phyloP scores from a whole-genome alignment of 2,888 invertebrate genomes.

The Resseliella maxima region DNA sequence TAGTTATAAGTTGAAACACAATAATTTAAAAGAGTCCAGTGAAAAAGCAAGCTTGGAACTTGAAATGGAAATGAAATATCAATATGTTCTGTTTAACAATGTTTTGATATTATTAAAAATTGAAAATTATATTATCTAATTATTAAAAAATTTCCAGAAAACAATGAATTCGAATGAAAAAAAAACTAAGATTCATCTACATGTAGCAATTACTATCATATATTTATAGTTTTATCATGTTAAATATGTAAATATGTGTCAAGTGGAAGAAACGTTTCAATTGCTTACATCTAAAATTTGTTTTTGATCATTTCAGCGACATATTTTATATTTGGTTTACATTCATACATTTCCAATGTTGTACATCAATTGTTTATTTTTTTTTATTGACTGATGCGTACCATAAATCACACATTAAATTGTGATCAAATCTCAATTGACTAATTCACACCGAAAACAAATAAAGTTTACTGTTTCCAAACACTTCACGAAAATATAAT shows the following conservation, averaged over 20 bases:
- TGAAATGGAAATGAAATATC: too few species aligned
- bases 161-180: background rate
- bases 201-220: background rate
- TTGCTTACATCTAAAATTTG: constrained; percentile 5
- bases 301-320: too few species aligned
- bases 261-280: constrained; percentile 49
- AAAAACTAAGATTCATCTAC: background rate
- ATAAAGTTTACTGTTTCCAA: background rate
- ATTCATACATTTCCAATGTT: background rate
- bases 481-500: constrained; percentile 46
- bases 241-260: constrained; percentile 32
- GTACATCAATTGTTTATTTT: background rate
- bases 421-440: background rate
- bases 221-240: background rate
- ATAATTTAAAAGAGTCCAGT: background rate
- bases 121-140: too few species aligned
- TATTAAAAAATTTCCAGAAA: background rate
- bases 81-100: too few species aligned
- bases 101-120: too few species aligned
- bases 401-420: background rate
- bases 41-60: background rate
- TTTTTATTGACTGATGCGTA: background rate
- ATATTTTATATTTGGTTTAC: background rate
- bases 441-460: background rate
- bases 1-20: background rate